Conservation (phyloP, 2,797 vertebrate genomes). For the Danio choprae region DNA sequence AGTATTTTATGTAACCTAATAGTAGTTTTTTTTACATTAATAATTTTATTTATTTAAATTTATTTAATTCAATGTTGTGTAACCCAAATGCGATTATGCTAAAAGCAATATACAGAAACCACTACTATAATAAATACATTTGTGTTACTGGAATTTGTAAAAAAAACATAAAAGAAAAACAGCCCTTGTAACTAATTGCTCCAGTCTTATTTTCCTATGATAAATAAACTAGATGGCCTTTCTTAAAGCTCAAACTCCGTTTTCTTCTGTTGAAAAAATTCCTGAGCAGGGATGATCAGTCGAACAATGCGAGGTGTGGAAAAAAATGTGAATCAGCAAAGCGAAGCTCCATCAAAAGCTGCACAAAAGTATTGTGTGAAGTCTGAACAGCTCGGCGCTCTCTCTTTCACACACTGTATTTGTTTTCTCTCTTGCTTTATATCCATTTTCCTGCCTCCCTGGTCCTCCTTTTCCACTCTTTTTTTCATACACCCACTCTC, state of each 20-base stretch:
- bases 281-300: background rate
- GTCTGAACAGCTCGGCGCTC: slow-evolving; percentile 9
- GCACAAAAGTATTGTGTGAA: slow-evolving; percentile 39
- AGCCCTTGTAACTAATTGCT: too few relatives aligned
- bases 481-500: slow-evolving; percentile 45
- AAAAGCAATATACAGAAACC: background rate
- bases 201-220: too few relatives aligned
- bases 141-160: background rate
- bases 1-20: too few relatives aligned
- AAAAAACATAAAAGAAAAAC: too few relatives aligned
- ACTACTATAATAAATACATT: background rate
- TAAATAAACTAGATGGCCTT: too few relatives aligned
- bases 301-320: slow-evolving; percentile 22
- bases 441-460: slow-evolving; percentile 33
- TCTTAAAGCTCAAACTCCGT: background rate
- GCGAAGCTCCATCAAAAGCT: slow-evolving; percentile 18
- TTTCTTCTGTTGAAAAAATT: background rate
- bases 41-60: too few relatives aligned
- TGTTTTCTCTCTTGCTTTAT: slow-evolving; percentile 26
- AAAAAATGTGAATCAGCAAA: slow-evolving; percentile 39
- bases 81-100: background rate
- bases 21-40: too few relatives aligned
- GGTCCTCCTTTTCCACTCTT: slow-evolving; percentile 15
- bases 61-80: too few relatives aligned
- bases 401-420: slow-evolving; percentile 26